Conservation (phyloP, 2,888 invertebrate genomes). For the Crematogaster levior region DNA sequence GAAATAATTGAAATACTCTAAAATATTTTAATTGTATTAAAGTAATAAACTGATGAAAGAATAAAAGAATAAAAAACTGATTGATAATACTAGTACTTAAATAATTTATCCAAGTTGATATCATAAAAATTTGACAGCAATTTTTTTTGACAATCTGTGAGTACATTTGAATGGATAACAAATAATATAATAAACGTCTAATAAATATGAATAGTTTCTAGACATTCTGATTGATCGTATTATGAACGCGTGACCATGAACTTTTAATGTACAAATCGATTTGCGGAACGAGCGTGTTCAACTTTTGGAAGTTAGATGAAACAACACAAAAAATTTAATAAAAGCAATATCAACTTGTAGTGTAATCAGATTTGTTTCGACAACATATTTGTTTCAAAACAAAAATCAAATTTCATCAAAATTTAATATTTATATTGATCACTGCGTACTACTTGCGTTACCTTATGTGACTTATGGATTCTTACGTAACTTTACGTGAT, state of each 20-base stretch:
- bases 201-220: background rate
- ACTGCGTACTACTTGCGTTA: background rate
- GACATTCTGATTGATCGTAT: background rate
- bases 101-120: background rate
- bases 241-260: slow-evolving; percentile 34
- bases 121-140: background rate
- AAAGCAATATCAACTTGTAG: background rate
- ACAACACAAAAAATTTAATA: background rate
- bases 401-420: background rate
- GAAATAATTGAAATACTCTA: background rate
- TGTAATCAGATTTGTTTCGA: background rate
- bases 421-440: background rate
- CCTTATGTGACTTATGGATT: background rate
- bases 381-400: background rate
- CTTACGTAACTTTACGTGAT: background rate
- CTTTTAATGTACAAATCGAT: slow-evolving; percentile 2
- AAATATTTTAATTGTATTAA: background rate
- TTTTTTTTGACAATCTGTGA: background rate
- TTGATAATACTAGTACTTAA: background rate
- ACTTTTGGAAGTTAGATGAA: background rate
- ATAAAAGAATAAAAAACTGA: background rate
- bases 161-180: background rate
- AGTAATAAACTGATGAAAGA: background rate
- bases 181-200: background rate
- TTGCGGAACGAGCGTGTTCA: background rate